phyloP scores from a whole-genome alignment of 2,888 invertebrate species.

The Ophioninae sp. region DNA sequence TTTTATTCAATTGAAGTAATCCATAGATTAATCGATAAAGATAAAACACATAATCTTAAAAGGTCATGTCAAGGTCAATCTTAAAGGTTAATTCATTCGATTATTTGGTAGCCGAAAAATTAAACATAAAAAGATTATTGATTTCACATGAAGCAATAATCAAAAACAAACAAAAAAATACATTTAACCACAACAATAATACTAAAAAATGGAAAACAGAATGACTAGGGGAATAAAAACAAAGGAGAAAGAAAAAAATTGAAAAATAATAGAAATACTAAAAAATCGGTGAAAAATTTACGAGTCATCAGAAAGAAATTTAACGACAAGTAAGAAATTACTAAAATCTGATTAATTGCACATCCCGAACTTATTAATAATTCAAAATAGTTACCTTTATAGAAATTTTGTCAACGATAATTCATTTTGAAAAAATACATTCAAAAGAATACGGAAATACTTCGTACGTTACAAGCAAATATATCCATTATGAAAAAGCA shows the following conservation, averaged over 20 bases:
- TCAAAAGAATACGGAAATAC: background rate
- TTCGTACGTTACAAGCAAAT: slow-evolving; percentile 6
- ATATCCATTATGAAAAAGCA: slow-evolving; percentile 15
- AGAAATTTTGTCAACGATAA: background rate
- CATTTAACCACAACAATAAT: too few relatives aligned
- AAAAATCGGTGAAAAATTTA: too few relatives aligned
- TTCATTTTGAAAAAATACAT: background rate
- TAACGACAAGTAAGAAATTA: too few relatives aligned
- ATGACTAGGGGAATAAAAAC: too few relatives aligned
- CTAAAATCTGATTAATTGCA: background rate
- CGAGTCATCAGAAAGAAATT: too few relatives aligned
- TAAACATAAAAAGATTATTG: background rate
- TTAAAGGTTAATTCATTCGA: background rate
- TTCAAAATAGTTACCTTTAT: background rate
- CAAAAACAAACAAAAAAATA: background rate
- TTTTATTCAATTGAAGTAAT: background rate
- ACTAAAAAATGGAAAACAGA: too few relatives aligned
- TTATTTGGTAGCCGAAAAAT: background rate
- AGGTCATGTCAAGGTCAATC: too few relatives aligned
- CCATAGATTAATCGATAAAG: background rate
- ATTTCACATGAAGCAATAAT: background rate
- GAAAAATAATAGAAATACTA: too few relatives aligned
- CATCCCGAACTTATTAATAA: background rate
- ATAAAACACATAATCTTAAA: background rate
- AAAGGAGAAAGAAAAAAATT: too few relatives aligned